A percentile compares a stretch with the other conserved stretches of the same genome.
Conservation (phyloP, 2,888 invertebrate genomes). For the Ptychoptera contaminata region DNA sequence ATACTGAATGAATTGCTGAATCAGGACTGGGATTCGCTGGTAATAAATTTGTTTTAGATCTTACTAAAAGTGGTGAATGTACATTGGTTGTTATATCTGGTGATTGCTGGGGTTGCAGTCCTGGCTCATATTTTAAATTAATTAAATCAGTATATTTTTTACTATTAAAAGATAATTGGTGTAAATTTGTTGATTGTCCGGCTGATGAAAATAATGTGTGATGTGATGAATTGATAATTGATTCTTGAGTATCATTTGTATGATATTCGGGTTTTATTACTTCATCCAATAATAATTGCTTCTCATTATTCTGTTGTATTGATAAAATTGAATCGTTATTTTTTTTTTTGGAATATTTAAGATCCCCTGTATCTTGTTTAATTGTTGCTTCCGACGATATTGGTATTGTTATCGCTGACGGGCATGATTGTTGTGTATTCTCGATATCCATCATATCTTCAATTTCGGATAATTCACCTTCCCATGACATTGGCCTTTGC, state of each 20-base stretch:
- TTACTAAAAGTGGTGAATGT: constrained; percentile 51
- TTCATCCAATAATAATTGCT: background rate
- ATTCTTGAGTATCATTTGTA: background rate
- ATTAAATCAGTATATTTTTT: constrained; percentile 22
- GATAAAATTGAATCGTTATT: background rate
- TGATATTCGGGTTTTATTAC: constrained; percentile 2
- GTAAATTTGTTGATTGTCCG: constrained; percentile 1
- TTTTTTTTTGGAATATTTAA: background rate
- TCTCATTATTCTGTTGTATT: background rate
- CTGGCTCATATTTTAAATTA: constrained; percentile 27
- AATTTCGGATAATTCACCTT: constrained; percentile 81
- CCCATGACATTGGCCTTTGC: constrained; percentile 85
- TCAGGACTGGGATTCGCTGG: constrained; percentile 76
- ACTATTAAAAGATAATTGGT: constrained; percentile 2
- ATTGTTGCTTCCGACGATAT: constrained; percentile 11
- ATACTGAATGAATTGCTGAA: constrained; percentile 79
- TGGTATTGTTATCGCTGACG: constrained; percentile 24
- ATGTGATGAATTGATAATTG: background rate
- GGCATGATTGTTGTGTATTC: constrained; percentile 11
- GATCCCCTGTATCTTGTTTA: constrained; percentile 4
- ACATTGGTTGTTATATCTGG: constrained; percentile 15
- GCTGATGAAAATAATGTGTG: constrained; percentile 1
- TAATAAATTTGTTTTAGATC: constrained; percentile 44
- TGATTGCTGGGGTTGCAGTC: constrained; percentile 11
- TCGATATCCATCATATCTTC: constrained; percentile 42